These are phyloP conservation scores for Strigamia transsilvanica DNA, from an alignment of 2,888 invertebrate genomes.

Conservation along the genomic window DNA sequence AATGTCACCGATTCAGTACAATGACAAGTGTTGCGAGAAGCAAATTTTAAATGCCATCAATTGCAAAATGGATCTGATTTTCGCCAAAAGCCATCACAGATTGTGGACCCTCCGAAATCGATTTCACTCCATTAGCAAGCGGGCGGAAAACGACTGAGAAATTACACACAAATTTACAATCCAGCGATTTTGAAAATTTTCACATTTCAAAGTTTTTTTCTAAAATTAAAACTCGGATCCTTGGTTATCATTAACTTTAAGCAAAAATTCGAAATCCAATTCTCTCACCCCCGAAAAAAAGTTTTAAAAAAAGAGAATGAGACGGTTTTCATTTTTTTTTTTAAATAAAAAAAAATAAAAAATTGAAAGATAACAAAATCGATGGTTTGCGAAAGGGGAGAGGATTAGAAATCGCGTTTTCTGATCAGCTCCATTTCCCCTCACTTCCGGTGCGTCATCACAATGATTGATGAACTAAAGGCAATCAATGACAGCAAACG, in stretches of 20 bases:
- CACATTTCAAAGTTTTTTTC: too few species aligned
- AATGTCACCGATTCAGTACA: background rate
- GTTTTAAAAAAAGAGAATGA: background rate
- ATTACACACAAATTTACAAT: too few species aligned
- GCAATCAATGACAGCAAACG: slow-evolving; percentile 35
- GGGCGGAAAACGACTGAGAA: too few species aligned
- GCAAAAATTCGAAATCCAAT: background rate
- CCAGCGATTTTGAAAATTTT: too few species aligned
- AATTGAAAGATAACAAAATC: slow-evolving; percentile 26
- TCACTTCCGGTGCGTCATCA: slow-evolving; percentile 38
- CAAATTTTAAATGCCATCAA: background rate
- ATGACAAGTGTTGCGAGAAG: background rate
- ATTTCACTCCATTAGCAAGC: too few species aligned
- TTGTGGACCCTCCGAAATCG: too few species aligned
- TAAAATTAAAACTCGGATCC: background rate
- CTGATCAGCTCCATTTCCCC: slow-evolving; percentile 34
- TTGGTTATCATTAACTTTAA: background rate
- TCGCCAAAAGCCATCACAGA: too few species aligned
- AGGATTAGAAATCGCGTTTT: slow-evolving; percentile 19
- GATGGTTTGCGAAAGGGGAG: background rate
- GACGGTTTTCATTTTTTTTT: background rate
- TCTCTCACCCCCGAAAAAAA: background rate
- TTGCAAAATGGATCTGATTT: background rate
- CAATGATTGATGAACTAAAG: slow-evolving; percentile 20
- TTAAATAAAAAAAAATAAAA: background rate